These are phyloP conservation scores for Gasterosteus aculeatus DNA, from an alignment of 2,113 vertebrate genomes.

Conservation along the genomic window DNA sequence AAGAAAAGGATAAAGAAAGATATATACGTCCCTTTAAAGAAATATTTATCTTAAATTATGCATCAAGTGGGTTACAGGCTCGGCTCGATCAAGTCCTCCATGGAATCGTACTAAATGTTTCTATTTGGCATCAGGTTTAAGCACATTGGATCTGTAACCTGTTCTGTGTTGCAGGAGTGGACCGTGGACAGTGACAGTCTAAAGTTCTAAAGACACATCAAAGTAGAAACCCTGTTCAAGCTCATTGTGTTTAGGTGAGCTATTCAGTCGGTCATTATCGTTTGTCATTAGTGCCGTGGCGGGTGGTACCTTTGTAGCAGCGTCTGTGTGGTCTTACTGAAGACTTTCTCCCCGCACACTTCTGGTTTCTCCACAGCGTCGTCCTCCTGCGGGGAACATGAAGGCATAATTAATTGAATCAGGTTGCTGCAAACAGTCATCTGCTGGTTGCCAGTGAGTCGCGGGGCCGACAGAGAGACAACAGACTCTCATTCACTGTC, in stretches of 20 bases:
- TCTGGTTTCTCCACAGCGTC: constrained; percentile 51
- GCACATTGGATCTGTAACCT: background rate
- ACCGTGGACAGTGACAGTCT: too few species aligned
- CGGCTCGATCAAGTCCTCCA: background rate
- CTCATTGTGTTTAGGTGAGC: background rate
- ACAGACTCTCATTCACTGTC: too few species aligned
- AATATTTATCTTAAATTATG: too few species aligned
- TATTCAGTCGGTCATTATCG: background rate
- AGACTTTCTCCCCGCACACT: constrained; percentile 80
- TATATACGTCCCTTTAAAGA: background rate
- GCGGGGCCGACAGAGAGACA: too few species aligned
- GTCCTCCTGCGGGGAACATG: constrained; percentile 59
- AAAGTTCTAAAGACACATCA: background rate
- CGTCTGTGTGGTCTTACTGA: constrained; percentile 79
- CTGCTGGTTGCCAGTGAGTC: too few species aligned
- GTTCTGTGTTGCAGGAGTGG: background rate
- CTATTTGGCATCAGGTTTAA: background rate
- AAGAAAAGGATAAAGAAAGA: background rate
- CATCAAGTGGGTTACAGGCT: too few species aligned
- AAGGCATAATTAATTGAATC: background rate
- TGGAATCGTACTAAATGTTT: background rate
- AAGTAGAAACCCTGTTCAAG: background rate
- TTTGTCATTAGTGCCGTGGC: constrained; percentile 13
- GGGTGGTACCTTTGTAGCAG: constrained; percentile 78
- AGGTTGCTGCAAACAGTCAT: background rate